Conservation (phyloP, 2,113 vertebrate species). For the Euleptes europaea region DNA sequence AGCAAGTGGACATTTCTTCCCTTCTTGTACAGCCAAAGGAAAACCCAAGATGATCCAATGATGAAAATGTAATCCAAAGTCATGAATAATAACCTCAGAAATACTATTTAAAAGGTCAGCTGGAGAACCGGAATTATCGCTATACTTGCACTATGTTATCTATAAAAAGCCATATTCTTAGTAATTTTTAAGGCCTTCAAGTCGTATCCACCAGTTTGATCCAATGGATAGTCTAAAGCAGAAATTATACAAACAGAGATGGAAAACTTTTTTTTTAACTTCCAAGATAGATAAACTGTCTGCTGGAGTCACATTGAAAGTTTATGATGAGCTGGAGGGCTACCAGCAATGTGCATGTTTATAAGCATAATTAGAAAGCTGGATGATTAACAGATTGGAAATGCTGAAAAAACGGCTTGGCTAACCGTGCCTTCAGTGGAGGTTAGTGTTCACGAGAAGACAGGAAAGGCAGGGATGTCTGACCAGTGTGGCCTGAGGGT, state of each 20-base stretch:
- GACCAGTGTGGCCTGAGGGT: too few species aligned
- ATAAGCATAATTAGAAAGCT: slow-evolving; percentile 18
- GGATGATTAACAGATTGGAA: slow-evolving; percentile 9
- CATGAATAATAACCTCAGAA: slow-evolving; percentile 4
- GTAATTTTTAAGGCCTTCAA: neutral
- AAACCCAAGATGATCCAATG: slow-evolving; percentile 8
- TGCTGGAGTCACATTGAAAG: slow-evolving; percentile 9
- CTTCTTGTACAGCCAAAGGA: neutral
- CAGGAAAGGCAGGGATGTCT: neutral
- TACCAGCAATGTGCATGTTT: slow-evolving; percentile 7
- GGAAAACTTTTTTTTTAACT: neutral
- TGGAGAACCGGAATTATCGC: slow-evolving; percentile 2
- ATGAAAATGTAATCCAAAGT: slow-evolving; percentile 3
- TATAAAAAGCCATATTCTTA: neutral
- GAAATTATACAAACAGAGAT: neutral
- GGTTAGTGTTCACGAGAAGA: neutral
- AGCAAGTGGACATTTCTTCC: slow-evolving; percentile 13
- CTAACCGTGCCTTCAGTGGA: neutral
- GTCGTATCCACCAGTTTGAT: neutral
- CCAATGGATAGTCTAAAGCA: neutral
- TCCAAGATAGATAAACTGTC: neutral
- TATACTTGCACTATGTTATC: neutral
- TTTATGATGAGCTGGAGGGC: slow-evolving; percentile 12
- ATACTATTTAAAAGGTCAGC: slow-evolving; percentile 20
- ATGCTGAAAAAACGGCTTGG: neutral